Conservation (phyloP, 2,888 invertebrate species). For the Tryphoninae sp. region DNA sequence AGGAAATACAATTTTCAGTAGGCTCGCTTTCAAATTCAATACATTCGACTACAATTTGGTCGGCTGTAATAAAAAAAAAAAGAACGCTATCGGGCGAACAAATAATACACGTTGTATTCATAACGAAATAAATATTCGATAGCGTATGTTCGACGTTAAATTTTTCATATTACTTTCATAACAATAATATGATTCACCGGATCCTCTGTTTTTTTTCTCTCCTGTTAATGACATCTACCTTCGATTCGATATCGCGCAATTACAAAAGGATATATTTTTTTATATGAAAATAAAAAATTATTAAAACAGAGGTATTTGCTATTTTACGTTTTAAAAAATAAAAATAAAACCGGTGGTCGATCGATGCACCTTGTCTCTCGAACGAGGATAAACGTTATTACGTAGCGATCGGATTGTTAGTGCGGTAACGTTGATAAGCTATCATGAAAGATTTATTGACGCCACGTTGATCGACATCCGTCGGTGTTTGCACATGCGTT, state of each 20-base stretch:
- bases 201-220: not conserved
- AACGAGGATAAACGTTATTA: slow-evolving; percentile 10
- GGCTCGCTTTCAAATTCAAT: not conserved
- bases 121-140: not conserved
- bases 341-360: slow-evolving; percentile 19
- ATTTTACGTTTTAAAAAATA: not conserved
- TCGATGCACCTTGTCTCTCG: slow-evolving; percentile 9
- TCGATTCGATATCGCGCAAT: no score
- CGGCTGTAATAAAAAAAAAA: no score
- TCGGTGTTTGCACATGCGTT: not conserved
- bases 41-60: no score
- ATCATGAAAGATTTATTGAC: slow-evolving; percentile 51
- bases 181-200: no score
- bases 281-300: no score
- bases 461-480: slow-evolving; percentile 35
- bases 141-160: not conserved
- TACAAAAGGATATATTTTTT: no score
- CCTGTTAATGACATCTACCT: no score
- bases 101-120: not conserved
- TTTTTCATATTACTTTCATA: not conserved
- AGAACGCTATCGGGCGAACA: no score
- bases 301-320: no score
- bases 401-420: slow-evolving; percentile 28
- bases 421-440: slow-evolving; percentile 50
- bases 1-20: not conserved